Conservation (phyloP, 2,797 vertebrate species). For the Platalea minor region DNA sequence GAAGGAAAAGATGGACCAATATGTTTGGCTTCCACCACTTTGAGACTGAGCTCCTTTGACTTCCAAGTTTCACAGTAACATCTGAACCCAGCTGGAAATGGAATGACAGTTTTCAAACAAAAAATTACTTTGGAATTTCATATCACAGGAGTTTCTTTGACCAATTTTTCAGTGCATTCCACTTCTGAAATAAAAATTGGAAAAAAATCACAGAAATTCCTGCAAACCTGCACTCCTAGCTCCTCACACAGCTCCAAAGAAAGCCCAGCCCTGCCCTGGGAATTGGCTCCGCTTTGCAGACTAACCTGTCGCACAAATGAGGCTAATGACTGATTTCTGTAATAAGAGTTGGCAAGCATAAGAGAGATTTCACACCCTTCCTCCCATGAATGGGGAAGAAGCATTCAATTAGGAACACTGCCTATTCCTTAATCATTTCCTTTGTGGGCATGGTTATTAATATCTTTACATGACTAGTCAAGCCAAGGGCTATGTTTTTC, state of each 20-base stretch:
- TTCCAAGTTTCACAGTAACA: not conserved
- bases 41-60: not conserved
- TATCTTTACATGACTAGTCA: not conserved
- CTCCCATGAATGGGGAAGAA: slow-evolving; percentile 24
- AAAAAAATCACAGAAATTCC: not conserved
- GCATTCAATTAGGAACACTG: slow-evolving; percentile 25
- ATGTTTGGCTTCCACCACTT: not conserved
- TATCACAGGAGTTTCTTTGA: not conserved
- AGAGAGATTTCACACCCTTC: slow-evolving; percentile 35
- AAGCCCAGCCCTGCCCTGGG: not conserved
- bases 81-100: not conserved
- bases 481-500: slow-evolving; percentile 32
- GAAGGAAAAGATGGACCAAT: not conserved
- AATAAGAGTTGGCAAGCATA: not conserved
- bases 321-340: not conserved
- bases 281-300: not conserved
- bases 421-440: slow-evolving; percentile 1
- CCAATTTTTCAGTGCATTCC: not conserved
- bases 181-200: not conserved
- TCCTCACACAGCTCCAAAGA: not conserved
- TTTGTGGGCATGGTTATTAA: slow-evolving; percentile 39
- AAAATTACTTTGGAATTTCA: not conserved
- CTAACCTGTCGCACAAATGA: not conserved
- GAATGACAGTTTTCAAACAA: not conserved
- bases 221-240: not conserved